phyloP scores from a whole-genome alignment of 2,113 vertebrate species.

The Sylvietta virens region DNA sequence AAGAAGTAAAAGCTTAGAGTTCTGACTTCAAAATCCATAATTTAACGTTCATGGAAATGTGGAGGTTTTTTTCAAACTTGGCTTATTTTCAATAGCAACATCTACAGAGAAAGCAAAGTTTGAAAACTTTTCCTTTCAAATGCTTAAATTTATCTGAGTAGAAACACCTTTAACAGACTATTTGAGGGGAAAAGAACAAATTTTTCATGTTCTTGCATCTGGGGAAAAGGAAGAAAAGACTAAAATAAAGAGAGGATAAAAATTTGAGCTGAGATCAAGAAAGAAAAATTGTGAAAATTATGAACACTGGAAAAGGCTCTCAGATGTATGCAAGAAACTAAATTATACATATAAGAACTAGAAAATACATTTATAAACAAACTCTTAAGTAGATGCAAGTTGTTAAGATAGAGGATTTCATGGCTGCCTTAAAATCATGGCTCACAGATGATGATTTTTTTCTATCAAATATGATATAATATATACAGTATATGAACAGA shows the following conservation, averaged over 20 bases:
- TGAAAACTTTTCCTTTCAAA: not conserved
- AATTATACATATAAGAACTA: not conserved
- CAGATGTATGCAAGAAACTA: not conserved
- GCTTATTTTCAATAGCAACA: not conserved
- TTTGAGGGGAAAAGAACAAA: not conserved
- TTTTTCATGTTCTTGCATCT: not conserved
- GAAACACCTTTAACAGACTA: not conserved
- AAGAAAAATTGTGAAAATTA: not conserved
- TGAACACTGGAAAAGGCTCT: not conserved
- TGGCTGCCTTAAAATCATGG: not conserved
- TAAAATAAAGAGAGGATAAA: not conserved
- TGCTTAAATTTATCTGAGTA: not conserved
- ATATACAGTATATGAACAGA: not conserved
- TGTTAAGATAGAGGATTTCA: not conserved
- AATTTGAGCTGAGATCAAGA: not conserved
- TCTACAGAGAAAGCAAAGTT: not conserved
- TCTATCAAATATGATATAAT: not conserved
- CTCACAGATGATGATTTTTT: not conserved
- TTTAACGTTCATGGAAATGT: not conserved
- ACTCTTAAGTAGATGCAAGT: not conserved
- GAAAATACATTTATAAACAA: not conserved
- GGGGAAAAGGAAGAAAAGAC: not conserved
- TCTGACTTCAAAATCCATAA: constrained; percentile 9
- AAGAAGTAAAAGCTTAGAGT: not conserved
- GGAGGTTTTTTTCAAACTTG: not conserved